Conservation (phyloP, 2,888 invertebrate species). For the Halictus quadricinctus region DNA sequence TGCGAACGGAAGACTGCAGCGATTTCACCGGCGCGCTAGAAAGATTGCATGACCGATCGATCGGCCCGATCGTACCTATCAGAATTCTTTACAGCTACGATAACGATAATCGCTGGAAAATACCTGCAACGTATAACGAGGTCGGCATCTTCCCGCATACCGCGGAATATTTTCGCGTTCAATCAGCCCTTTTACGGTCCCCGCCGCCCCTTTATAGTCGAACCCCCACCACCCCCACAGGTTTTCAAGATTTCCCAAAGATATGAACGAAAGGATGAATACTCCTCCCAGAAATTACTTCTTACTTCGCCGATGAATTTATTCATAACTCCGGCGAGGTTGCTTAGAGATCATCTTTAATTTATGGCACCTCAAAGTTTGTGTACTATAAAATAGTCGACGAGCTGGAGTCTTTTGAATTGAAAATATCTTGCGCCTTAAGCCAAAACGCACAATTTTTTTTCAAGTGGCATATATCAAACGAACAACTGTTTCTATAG, state of each 20-base stretch:
- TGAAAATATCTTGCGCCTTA: background rate
- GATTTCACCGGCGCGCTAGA: conserved; percentile 28
- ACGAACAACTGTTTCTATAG: background rate
- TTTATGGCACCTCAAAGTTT: background rate
- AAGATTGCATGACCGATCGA: conserved; percentile 53
- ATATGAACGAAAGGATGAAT: background rate
- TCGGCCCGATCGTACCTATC: conserved; percentile 47
- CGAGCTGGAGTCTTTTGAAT: background rate
- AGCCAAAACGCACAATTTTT: background rate
- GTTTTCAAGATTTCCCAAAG: background rate
- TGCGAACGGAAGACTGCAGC: conserved; percentile 26
- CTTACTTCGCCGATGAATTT: conserved; percentile 14
- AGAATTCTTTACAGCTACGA: conserved; percentile 56
- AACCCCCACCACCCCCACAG: background rate
- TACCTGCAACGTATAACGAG: conserved; percentile 35
- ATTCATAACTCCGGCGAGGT: background rate
- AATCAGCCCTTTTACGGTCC: background rate
- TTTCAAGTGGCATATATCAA: background rate
- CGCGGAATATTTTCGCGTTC: conserved; percentile 38
- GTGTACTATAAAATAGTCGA: background rate
- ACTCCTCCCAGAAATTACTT: background rate
- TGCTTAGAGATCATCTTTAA: background rate
- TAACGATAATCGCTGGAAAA: conserved; percentile 59
- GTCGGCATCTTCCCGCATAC: conserved; percentile 17
- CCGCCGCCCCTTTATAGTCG: background rate